Conservation (phyloP, 2,797 vertebrate genomes). For the Echiichthys vipera region DNA sequence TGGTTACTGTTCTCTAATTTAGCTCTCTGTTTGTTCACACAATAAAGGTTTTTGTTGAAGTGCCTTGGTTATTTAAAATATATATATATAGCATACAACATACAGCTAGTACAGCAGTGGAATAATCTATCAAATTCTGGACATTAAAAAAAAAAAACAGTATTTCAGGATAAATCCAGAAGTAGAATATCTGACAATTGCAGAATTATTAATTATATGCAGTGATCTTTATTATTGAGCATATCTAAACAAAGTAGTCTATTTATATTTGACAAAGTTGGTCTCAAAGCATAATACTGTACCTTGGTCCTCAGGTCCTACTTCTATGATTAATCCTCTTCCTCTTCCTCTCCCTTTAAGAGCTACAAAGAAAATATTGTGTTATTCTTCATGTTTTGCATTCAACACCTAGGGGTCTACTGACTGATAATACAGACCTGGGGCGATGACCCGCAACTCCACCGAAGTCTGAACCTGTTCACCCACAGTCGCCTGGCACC, state of each 20-base stretch:
- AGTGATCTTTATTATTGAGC: background rate
- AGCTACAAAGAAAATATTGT: slow-evolving; percentile 10
- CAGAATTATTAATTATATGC: no score
- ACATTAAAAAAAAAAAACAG: no score
- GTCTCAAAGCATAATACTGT: background rate
- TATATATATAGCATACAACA: no score
- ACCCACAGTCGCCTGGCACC: slow-evolving; percentile 31
- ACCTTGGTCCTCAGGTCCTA: slow-evolving; percentile 40
- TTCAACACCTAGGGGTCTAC: background rate
- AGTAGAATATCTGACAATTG: no score
- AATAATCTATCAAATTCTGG: no score
- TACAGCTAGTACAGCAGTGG: no score
- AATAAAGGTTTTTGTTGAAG: no score
- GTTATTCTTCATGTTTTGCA: background rate
- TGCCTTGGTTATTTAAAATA: no score
- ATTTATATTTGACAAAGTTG: background rate
- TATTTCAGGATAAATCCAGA: no score
- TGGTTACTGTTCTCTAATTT: no score
- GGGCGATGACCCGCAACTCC: slow-evolving; percentile 20
- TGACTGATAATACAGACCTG: slow-evolving; percentile 41
- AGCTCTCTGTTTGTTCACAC: no score
- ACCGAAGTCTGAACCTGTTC: background rate
- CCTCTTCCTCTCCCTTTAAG: slow-evolving; percentile 36
- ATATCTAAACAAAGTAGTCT: background rate
- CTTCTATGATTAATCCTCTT: background rate